Evolutionary conservation across 1,140 invertebrate species (phyloP), one percentile per base, ranked within the genome.

Genomic region (Philopotamus ludificatus): DNA sequence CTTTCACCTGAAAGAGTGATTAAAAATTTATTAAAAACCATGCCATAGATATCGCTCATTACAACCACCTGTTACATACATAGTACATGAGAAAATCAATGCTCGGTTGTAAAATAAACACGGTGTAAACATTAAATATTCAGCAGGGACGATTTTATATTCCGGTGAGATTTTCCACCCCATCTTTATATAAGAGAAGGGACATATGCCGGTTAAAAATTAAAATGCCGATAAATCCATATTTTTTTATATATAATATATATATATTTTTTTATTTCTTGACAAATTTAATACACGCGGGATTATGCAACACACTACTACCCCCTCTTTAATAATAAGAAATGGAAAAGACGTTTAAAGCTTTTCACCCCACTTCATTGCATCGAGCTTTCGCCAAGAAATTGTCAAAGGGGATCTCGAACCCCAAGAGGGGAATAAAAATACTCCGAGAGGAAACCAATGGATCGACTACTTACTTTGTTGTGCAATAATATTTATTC

Each of bases 1-100:
- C 86, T 85, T 28, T 84, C 84, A 16, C 82, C 88, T 90, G 75
- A 47, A 47, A 15, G 18, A 8, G 18, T 15, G 18, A 47, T 15
- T 47, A 47, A 47, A 8, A 47, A 15, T 9, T 47, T 47, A 20
- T 4, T 47, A 9, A 9, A 47, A 15, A 20, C 4, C 18, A 20
- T 16, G 4, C 10, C 18, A n/a, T n/a, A n/a, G n/a, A n/a, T n/a
- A n/a, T n/a, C n/a, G n/a, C 18, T 15, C 15, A 47, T 47, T 20
- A 20, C 15, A 8, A 34, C 18, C 10, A 47, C 44, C 44, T 47
- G 44, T 47, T 47, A 47, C 44, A 4, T 16, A 34, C n/a, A n/a
- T n/a, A n/a, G 3, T 22, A 23, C 23, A 12, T 25, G 8, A 25
- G 51, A 12, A 25, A 54, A 54, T 54, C 51, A 54, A 54, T 54